Base-by-base conservation (phyloP, 2,888 invertebrate species). In the Embidobia sp. region DNA sequence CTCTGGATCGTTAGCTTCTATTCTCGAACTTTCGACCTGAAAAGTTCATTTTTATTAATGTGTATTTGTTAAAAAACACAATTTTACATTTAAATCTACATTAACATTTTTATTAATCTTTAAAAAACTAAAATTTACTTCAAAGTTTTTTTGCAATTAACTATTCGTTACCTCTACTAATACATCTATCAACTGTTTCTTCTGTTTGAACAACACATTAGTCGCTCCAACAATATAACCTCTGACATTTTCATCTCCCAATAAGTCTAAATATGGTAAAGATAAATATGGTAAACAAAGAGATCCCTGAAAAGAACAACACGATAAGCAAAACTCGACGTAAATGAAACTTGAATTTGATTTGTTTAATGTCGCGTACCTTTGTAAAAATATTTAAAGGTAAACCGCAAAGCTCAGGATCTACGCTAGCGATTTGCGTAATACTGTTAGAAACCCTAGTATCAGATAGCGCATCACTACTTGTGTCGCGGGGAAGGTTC, bases 201-300 rank as follows among this genome's bases (percentile, higher is more conserved):
- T 98, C 89, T 98, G 98, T 88, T 97, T 97, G 88, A 99, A 99
- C 29, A 99, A 91, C n/a, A 98, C 95, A 91, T 99, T 99, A 10
- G 98, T 98, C n/a, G 98, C 98, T 31, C 99, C 99, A 69, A 98
- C 95, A 40, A 98, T 92, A 90, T 95, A 96, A 19, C 95, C 95
- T 76, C 94, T 91, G 4, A 98, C 96, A 82, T 96, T 95, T 2
- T 95, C 92, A 89, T 98, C 97, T 49, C 94, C 94, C 59, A 99
- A 90, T 64, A 98, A 91, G 90, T 99, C 99, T 91, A 98, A 93
- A 88, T 97, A 98, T 81, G 98, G 97, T 79, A 99, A 91, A 1
- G 98, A 98, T 78, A 99, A 91, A 90, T 99, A 99, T 11, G 99
- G 99, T 89, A 98, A 93, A 89, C 98, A 98, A 10, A 98, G 92